Evolutionary conservation across 92 coral and sea anemone genomes (phyloP).

Genomic region (Meandrina meandrites): DNA sequence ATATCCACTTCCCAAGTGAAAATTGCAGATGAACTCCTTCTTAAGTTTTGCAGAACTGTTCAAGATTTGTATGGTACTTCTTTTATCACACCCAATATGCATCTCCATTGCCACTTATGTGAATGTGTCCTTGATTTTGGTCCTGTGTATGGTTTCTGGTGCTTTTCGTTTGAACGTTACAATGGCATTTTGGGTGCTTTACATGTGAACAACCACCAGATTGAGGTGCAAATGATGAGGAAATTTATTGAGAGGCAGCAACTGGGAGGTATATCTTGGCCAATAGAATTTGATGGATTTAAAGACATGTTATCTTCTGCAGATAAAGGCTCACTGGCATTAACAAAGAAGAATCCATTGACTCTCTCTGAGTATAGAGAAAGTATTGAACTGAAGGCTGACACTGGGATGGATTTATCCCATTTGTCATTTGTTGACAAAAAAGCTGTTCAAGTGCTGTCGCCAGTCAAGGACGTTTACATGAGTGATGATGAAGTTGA

Average conservation of each 20-base stretch:
- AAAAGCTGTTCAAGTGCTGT: background rate
- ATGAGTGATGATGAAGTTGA: constrained; percentile 22
- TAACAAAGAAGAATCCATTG: background rate
- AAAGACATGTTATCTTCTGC: background rate
- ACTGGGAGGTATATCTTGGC: constrained; percentile 29
- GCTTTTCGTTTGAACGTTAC: constrained; percentile 43
- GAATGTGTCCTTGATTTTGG: constrained; percentile 61
- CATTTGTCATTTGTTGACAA: constrained; percentile 12
- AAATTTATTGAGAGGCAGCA: constrained; percentile 36
- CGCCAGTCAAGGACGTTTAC: constrained; percentile 13
- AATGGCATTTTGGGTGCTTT: constrained; percentile 19
- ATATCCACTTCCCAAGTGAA: constrained; percentile 33
- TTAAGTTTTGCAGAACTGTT: constrained; percentile 48
- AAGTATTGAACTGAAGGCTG: background rate
- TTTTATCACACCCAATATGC: constrained; percentile 46
- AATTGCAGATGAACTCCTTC: constrained; percentile 38
- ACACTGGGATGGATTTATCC: background rate
- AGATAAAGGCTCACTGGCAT: constrained; percentile 10
- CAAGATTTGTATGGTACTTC: constrained; percentile 47
- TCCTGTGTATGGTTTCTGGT: constrained; percentile 66
- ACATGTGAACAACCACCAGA: constrained; percentile 40
- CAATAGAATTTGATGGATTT: constrained; percentile 8
- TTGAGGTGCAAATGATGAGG: constrained; percentile 41
- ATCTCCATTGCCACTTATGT: constrained; percentile 50
- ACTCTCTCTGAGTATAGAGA: background rate